Conservation (phyloP, 2,113 vertebrate species). For the Chaenocephalus aceratus region DNA sequence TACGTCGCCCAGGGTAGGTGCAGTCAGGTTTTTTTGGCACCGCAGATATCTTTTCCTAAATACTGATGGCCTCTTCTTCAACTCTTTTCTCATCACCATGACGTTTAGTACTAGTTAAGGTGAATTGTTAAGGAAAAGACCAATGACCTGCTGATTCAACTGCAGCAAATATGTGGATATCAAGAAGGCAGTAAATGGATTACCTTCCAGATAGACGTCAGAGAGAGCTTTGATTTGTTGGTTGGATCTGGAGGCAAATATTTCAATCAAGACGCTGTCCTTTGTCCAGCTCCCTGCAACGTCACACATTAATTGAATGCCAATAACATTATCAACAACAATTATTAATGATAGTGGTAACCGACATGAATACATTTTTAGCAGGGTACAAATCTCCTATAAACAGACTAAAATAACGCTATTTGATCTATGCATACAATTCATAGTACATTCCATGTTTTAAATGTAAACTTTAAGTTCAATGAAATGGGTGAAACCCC, state of each 20-base stretch:
- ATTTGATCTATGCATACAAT: too few relatives aligned
- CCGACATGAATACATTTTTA: not conserved
- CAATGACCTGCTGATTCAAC: too few relatives aligned
- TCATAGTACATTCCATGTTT: too few relatives aligned
- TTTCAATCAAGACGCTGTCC: conserved; percentile 82
- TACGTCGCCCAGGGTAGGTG: too few relatives aligned
- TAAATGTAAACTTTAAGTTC: too few relatives aligned
- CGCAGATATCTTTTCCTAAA: too few relatives aligned
- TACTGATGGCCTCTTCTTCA: too few relatives aligned
- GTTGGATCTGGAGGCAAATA: conserved; percentile 84
- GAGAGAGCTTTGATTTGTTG: conserved; percentile 83
- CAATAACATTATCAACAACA: not conserved
- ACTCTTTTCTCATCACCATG: too few relatives aligned
- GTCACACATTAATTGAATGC: not conserved
- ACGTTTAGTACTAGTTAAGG: too few relatives aligned
- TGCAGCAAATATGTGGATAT: not conserved
- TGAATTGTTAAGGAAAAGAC: not conserved
- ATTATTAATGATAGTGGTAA: not conserved
- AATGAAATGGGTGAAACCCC: too few relatives aligned
- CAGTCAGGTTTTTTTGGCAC: too few relatives aligned
- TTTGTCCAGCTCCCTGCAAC: conserved; percentile 82
- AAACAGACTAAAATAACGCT: not conserved
- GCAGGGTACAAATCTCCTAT: not conserved
- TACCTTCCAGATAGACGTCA: conserved; percentile 80
- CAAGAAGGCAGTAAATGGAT: not conserved